Conservation (phyloP, 2,113 vertebrate species). For the Cromileptes altivelis region DNA sequence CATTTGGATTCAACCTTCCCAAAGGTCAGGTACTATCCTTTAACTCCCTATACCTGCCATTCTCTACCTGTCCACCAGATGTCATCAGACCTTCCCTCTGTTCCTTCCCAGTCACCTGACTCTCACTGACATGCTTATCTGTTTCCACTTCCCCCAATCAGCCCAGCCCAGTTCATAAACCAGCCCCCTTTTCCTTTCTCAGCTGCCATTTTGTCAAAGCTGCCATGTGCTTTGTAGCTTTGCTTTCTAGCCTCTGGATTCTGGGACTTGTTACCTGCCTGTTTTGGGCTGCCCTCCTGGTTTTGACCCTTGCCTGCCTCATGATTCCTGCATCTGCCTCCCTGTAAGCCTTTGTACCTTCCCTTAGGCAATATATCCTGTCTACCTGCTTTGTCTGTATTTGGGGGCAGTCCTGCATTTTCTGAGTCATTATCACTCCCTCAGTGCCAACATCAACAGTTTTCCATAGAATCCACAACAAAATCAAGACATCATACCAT, state of each 20-base stretch:
- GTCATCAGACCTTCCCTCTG: neutral
- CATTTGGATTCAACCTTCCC: neutral
- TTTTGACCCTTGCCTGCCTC: neutral
- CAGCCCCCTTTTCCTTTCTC: neutral
- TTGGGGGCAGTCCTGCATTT: neutral
- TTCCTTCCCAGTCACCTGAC: neutral
- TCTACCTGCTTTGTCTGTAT: neutral
- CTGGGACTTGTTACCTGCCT: neutral
- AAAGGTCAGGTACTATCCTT: neutral
- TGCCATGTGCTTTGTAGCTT: neutral
- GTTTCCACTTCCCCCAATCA: neutral
- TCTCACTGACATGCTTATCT: neutral
- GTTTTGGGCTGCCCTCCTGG: neutral
- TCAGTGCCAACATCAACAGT: neutral
- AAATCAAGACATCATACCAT: neutral
- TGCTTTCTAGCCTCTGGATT: neutral
- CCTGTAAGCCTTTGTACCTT: neutral
- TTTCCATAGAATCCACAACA: neutral
- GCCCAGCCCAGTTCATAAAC: neutral
- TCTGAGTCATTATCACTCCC: neutral
- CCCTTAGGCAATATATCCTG: neutral
- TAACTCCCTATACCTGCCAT: neutral
- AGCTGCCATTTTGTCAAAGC: neutral
- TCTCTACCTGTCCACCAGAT: slow-evolving; percentile 7
- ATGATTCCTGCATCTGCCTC: neutral